These are phyloP conservation scores for Drosophila anomelani DNA, from an alignment of 2,888 invertebrate genomes.

Conservation along the genomic window DNA sequence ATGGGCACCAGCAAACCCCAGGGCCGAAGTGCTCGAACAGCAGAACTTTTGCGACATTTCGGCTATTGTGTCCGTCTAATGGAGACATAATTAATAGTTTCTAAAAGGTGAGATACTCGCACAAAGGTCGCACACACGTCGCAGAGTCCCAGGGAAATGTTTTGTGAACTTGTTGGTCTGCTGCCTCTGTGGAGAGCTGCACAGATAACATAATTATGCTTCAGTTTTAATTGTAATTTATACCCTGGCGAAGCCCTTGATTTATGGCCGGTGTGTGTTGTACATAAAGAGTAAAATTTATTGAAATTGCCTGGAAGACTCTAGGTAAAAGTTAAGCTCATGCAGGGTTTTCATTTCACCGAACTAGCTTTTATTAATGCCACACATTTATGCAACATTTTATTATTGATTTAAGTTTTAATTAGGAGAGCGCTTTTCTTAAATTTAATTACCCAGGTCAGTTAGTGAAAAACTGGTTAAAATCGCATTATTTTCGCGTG, in stretches of 20 bases:
- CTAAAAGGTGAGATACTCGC: conserved; percentile 63
- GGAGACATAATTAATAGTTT: conserved; percentile 67
- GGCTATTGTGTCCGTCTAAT: conserved; percentile 50
- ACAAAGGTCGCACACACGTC: conserved; percentile 50
- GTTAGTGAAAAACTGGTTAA: conserved; percentile 1
- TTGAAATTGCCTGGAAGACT: conserved; percentile 14
- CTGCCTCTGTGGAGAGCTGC: conserved; percentile 38
- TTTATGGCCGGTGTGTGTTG: conserved; percentile 53
- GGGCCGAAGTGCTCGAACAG: conserved; percentile 55
- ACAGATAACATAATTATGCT: conserved; percentile 60
- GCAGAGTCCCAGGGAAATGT: conserved; percentile 30
- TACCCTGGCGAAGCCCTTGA: conserved; percentile 54
- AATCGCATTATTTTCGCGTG: conserved; percentile 14
- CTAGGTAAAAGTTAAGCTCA: conserved; percentile 2
- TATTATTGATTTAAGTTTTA: conserved; percentile 6
- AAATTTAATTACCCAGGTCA: conserved; percentile 10
- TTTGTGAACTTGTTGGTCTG: conserved; percentile 32
- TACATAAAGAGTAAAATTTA: conserved; percentile 24
- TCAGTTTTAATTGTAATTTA: conserved; percentile 73
- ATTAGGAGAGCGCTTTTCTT: conserved; percentile 1
- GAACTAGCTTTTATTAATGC: background rate
- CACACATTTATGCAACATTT: background rate
- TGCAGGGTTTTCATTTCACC: background rate
- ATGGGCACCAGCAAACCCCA: conserved; percentile 47
- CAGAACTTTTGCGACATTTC: conserved; percentile 64